phyloP scores from a whole-genome alignment of 2,888 invertebrate species.

The Rutpela maculata region DNA sequence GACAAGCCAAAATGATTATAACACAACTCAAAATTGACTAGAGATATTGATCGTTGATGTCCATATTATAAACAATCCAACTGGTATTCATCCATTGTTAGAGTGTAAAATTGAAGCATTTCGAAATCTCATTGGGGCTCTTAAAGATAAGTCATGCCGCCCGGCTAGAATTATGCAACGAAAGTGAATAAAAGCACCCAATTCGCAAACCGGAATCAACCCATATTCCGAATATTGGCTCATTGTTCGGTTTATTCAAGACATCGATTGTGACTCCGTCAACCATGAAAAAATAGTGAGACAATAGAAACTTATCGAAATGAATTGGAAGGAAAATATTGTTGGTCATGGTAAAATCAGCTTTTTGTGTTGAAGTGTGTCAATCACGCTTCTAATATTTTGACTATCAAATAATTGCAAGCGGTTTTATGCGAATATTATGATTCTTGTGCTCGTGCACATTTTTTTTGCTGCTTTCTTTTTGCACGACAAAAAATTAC shows the following conservation, averaged over 20 bases:
- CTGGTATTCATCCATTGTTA: constrained; percentile 27
- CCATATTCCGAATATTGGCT: constrained; percentile 19
- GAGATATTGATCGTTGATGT: constrained; percentile 30
- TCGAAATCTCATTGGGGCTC: constrained; percentile 32
- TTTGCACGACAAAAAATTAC: too few species aligned
- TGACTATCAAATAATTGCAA: constrained; percentile 13
- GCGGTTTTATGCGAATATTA: background rate
- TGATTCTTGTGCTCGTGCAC: background rate
- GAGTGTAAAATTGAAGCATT: constrained; percentile 15
- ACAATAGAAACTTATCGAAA: constrained; percentile 20
- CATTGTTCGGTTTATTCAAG: constrained; percentile 27
- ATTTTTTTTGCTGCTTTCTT: too few species aligned
- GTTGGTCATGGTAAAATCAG: constrained; percentile 14
- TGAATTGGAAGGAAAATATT: constrained; percentile 13
- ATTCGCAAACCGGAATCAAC: constrained; percentile 22
- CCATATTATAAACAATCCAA: constrained; percentile 31
- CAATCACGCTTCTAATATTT: constrained; percentile 24
- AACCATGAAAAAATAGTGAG: constrained; percentile 22
- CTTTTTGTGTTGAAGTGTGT: constrained; percentile 21
- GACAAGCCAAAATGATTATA: constrained; percentile 27
- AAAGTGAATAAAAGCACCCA: constrained; percentile 27
- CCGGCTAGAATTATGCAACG: constrained; percentile 6
- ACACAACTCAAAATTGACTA: constrained; percentile 30
- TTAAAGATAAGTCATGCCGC: constrained; percentile 33
- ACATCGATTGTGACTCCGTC: constrained; percentile 20